Base-by-base conservation (phyloP, 64 coral and sea anemone genomes). In the Porites lutea region DNA sequence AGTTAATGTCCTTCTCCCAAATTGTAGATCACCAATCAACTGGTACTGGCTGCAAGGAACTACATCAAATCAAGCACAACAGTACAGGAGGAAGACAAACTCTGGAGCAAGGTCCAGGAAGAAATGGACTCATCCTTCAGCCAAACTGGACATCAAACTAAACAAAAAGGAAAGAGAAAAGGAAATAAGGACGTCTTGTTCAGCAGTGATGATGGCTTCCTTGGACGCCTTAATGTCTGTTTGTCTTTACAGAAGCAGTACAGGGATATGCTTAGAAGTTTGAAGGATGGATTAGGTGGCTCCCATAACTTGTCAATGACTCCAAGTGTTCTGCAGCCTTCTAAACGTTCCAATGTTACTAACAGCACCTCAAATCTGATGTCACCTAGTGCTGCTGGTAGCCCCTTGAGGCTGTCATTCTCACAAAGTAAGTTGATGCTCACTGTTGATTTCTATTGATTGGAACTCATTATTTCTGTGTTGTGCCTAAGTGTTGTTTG, bases 221-320 rank as follows among this genome's bases (percentile, higher is more conserved):
- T 96, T 47, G 51, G 89, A 52, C 88, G 94, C 12, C 94, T 99
- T 52, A 96, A 89, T 63, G 77, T 90, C 6, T 99, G 91, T n/a
- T 64, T 99, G 52, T 88, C 94, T 22, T 70, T 99, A 19, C 97
- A 99, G 72, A 99, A 96, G 64, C 97, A 99, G 53, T 99, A 99
- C 53, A 78, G 97, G 4, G 97, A 99, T 74, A 99, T 96, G 97
- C 73, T 99, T 55, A 92, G 97, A 51, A 94, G 88, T 49, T 73
- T 99, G 43, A 87, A 94, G 48, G 97, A 99, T 14, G 87, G 94
- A 57, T 75, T 99, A 21, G 97, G 94, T 45, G 96, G 93, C 16
- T 82, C 87, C 6, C 93, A 95, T 37, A 74, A 88, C 6, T 43
- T 97, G 48, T 94, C 92, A 7, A 90, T 88, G 55, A 91, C 88